Base-by-base conservation (phyloP, 2,113 vertebrate species). In the Podilymbus podiceps region DNA sequence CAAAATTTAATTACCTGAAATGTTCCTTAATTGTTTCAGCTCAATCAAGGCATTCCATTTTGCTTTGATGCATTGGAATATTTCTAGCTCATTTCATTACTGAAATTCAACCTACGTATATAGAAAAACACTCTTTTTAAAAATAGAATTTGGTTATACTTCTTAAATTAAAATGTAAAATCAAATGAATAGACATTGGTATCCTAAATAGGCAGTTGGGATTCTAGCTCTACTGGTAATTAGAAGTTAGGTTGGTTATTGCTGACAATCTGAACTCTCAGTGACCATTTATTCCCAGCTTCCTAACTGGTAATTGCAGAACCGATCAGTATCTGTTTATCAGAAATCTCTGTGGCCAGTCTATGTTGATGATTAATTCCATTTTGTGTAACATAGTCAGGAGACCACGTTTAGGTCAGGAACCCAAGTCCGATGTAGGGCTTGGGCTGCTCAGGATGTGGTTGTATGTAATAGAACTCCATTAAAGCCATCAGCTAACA, bases 1-100 rank as follows among this genome's bases (percentile, higher is more conserved):
- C 74, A 89, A 89, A 89, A 91, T 85, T 69, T 85, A 96, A 95
- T 96, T 95, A 89, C 69, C 62, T 96, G 91, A 92, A 96, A 89
- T 77, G 16, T 60, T 92, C n/a, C 77, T 92, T 95, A 96, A 96
- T 95, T 96, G 87, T 85, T 91, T 91, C 81, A 87, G 69, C 49
- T 96, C 93, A 88, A 66, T 95, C 91, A 91, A 94, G 88, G 42
- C 89, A 85, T 88, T 94, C 63, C 50, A 95, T 89, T 95, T 95
- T 89, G 74, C 58, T 96, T 89, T 95, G 95, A 96, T 89, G 77
- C 80, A 87, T 3, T 91, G 49, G 60, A 95, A 52, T 94, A 81
- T 72, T 94, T 81, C 49, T 72, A 75, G 49, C 33, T 92, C 47
- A 56, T 87, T 94, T 95, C 44, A 35, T 55, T 72, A 60, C 76